Conservation (phyloP, 37 sponge, comb jelly and placozoan genomes). For the Halichondria panicea region DNA sequence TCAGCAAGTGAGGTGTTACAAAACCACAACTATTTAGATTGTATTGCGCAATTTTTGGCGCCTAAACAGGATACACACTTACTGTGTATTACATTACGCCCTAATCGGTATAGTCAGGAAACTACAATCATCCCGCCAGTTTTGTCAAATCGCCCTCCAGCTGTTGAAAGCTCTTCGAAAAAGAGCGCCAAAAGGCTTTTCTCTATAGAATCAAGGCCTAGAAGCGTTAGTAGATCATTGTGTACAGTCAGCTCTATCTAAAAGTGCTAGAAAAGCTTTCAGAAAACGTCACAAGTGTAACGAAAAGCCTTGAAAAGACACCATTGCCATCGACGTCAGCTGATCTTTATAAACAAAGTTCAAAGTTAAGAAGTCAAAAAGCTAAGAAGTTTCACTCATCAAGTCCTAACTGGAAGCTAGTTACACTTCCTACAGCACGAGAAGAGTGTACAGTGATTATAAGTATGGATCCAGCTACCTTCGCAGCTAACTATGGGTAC, state of each 20-base stretch:
- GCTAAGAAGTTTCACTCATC: background rate
- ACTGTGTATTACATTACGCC: no score
- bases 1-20: slow-evolving; percentile 1
- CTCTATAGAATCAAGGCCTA: background rate
- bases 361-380: background rate
- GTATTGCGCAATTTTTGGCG: background rate
- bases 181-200: slow-evolving; percentile 7
- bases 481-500: slow-evolving; percentile 21
- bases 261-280: no score
- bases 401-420: no score
- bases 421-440: no score
- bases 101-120: no score
- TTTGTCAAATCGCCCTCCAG: slow-evolving; percentile 1
- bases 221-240: no score
- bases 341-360: slow-evolving; percentile 45
- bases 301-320: no score
- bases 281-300: no score
- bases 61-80: background rate
- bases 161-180: background rate
- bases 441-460: no score
- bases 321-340: slow-evolving; percentile 44
- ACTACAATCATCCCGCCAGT: no score
- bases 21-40: no score
- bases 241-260: slow-evolving; percentile 2
- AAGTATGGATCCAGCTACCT: slow-evolving; percentile 57